phyloP scores from a whole-genome alignment of 2,888 invertebrate genomes.

The Erpobdella octoculata region DNA sequence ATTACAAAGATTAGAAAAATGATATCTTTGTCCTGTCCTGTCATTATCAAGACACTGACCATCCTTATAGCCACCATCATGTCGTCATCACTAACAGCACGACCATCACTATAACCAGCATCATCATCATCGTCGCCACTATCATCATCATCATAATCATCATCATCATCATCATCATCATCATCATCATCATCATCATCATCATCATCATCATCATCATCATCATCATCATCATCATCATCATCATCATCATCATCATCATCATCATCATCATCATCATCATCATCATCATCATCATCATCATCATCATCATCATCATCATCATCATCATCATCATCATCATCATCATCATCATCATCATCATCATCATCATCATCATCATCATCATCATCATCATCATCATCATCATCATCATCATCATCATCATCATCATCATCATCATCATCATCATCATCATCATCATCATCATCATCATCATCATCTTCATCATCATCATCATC shows the following conservation, averaged over 20 bases:
- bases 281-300: no score
- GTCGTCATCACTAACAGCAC: no score
- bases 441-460: conserved; percentile 11
- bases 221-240: conserved; percentile 13
- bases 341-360: conserved; percentile 12
- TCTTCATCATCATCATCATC: conserved; percentile 18
- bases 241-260: conserved; percentile 9
- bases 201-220: conserved; percentile 12
- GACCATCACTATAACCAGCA: no score
- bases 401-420: conserved; percentile 14
- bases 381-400: conserved; percentile 20
- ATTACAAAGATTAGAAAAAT: no score
- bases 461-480: conserved; percentile 24
- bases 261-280: no score
- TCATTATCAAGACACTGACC: no score
- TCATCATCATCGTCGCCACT: no score
- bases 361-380: conserved; percentile 3
- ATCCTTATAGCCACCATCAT: no score
- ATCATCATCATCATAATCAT: no score
- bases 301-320: conserved; percentile 1
- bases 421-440: conserved; percentile 3
- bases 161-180: conserved; percentile 12
- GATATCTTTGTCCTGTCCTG: no score
- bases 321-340: conserved; percentile 10
- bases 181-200: conserved; percentile 15